Evolutionary conservation across 2,113 vertebrate species (phyloP).

Genomic region (Clarias gariepinus): DNA sequence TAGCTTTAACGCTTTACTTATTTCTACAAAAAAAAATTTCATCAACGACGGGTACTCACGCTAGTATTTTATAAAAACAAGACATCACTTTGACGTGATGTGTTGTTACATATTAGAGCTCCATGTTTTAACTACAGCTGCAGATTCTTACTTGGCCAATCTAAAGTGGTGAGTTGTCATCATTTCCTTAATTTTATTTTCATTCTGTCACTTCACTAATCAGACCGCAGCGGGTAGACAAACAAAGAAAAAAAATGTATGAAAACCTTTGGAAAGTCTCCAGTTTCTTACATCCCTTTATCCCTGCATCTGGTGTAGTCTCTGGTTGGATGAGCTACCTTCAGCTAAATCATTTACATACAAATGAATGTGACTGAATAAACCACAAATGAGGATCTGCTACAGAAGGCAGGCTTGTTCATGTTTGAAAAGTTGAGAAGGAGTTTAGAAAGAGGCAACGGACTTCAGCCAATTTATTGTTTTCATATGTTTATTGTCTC

Average conservation of each 20-base stretch:
- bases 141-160: neutral
- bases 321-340: neutral
- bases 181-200: neutral
- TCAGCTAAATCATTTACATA: neutral
- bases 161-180: neutral
- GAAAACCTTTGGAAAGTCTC: neutral
- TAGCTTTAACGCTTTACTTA: too few relatives aligned
- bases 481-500: neutral
- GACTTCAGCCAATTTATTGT: neutral
- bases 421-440: too few relatives aligned
- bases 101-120: too few relatives aligned
- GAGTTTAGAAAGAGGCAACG: neutral
- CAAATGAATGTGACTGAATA: neutral
- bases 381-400: neutral
- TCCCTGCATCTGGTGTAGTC: neutral
- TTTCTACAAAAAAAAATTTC: too few relatives aligned
- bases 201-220: neutral
- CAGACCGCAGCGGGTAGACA: neutral
- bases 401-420: neutral
- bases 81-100: too few relatives aligned
- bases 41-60: too few relatives aligned
- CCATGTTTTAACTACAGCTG: too few relatives aligned
- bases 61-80: too few relatives aligned
- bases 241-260: neutral
- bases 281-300: neutral